These are phyloP conservation scores for Caenorhabditis macrosperma DNA, from an alignment of 2,888 invertebrate species.

Conservation along the genomic window DNA sequence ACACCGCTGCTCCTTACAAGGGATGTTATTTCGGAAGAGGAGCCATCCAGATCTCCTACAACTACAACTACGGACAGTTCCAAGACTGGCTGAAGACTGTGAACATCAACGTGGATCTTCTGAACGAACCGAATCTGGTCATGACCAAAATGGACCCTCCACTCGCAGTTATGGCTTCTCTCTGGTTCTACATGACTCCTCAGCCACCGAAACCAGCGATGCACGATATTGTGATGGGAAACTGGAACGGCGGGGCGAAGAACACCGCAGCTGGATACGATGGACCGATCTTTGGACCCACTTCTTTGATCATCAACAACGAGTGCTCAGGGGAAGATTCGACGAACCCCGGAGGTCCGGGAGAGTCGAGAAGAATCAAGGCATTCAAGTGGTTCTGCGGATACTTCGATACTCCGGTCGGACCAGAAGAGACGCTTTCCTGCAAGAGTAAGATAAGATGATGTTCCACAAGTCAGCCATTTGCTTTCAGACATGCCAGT, in stretches of 20 bases:
- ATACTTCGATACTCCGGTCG: slow-evolving; percentile 71
- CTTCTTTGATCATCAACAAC: slow-evolving; percentile 75
- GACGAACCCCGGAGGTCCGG: slow-evolving; percentile 70
- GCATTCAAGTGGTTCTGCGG: slow-evolving; percentile 78
- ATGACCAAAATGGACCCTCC: slow-evolving; percentile 76
- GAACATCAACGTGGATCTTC: slow-evolving; percentile 65
- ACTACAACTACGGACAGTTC: slow-evolving; percentile 78
- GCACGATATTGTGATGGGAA: slow-evolving; percentile 80
- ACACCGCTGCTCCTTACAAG: slow-evolving; percentile 52
- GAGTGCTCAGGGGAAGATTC: slow-evolving; percentile 76
- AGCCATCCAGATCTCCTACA: slow-evolving; percentile 76
- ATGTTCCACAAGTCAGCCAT: background rate
- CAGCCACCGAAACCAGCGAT: slow-evolving; percentile 80
- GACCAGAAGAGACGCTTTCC: slow-evolving; percentile 56
- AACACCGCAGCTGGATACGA: slow-evolving; percentile 69
- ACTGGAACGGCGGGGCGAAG: slow-evolving; percentile 68
- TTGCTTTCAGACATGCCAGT: slow-evolving; percentile 68
- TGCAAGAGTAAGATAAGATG: slow-evolving; percentile 63
- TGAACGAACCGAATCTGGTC: slow-evolving; percentile 71
- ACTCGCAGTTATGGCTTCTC: slow-evolving; percentile 73
- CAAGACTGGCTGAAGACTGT: slow-evolving; percentile 68
- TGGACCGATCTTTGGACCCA: slow-evolving; percentile 76
- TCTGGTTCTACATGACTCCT: slow-evolving; percentile 80
- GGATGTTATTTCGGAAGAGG: slow-evolving; percentile 77
- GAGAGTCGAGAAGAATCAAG: slow-evolving; percentile 76